A percentile compares a stretch with the other conserved stretches of the same genome.
These are phyloP conservation scores for Sturnus vulgaris DNA, from an alignment of 2,113 vertebrate genomes.

Conservation along the genomic window DNA sequence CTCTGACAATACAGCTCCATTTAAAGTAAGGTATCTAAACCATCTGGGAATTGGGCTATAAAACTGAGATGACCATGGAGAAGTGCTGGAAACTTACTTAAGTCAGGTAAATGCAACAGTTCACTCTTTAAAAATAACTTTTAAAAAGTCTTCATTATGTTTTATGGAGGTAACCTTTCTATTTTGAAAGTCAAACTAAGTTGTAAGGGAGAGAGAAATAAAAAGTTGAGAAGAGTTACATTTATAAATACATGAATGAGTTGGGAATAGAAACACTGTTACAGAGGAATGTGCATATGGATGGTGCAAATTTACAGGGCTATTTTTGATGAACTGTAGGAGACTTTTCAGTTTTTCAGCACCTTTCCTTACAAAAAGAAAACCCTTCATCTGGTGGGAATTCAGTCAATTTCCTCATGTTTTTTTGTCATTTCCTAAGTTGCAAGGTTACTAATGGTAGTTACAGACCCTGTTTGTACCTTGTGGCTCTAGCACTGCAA, in stretches of 20 bases:
- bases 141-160: not conserved
- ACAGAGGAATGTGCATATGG: conserved; percentile 42
- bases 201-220: not conserved
- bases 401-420: conserved; percentile 67
- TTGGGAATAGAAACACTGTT: conserved; percentile 11
- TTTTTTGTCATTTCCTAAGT: conserved; percentile 45
- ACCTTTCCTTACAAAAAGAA: conserved; percentile 55
- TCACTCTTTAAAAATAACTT: not conserved
- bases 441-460: conserved; percentile 48
- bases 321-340: conserved; percentile 62
- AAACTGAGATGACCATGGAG: not conserved
- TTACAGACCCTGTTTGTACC: conserved; percentile 49
- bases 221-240: not conserved
- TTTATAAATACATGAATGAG: conserved; percentile 1
- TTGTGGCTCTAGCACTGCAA: not conserved
- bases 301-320: conserved; percentile 64
- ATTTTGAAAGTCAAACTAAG: not conserved
- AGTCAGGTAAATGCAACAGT: not conserved
- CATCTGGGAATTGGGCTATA: not conserved
- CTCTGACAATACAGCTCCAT: not conserved
- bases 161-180: not conserved
- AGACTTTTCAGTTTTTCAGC: conserved; percentile 64
- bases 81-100: conserved; percentile 21
- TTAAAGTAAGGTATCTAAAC: not conserved
- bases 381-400: conserved; percentile 62